Percentiles rank a stretch among this genome's conserved stretches.
Conservation (phyloP, 1,140 invertebrate genomes). For the Melitaea cinxia region DNA sequence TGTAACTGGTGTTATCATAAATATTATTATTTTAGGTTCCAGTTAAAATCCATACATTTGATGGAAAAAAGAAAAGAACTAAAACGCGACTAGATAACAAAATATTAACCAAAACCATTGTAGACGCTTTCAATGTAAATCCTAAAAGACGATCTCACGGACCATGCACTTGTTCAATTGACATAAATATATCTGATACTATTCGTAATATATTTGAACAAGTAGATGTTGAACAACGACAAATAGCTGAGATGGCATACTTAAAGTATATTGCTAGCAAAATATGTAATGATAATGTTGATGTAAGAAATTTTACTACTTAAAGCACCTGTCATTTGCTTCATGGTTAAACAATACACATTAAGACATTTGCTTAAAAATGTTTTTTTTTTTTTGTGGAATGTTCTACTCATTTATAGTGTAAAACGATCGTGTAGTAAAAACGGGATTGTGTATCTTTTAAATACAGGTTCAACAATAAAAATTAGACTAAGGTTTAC, state of each 20-base stretch:
- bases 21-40: slow-evolving; percentile 46
- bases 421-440: too few relatives aligned
- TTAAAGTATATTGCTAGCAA: slow-evolving; percentile 70
- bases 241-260: slow-evolving; percentile 65
- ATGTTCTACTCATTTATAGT: too few relatives aligned
- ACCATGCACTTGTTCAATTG: slow-evolving; percentile 68
- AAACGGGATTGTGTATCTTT: too few relatives aligned
- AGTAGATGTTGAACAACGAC: slow-evolving; percentile 67
- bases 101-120: slow-evolving; percentile 62
- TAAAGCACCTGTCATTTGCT: background rate
- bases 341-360: too few relatives aligned
- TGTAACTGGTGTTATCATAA: background rate
- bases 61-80: slow-evolving; percentile 47
- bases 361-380: too few relatives aligned
- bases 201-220: slow-evolving; percentile 74
- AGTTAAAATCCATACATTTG: slow-evolving; percentile 44
- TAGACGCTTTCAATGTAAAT: slow-evolving; percentile 66
- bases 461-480: too few relatives aligned
- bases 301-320: slow-evolving; percentile 45
- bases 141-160: slow-evolving; percentile 53
- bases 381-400: too few relatives aligned
- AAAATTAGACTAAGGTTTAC: too few relatives aligned
- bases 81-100: slow-evolving; percentile 48
- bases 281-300: slow-evolving; percentile 56
- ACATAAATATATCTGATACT: slow-evolving; percentile 67